These are phyloP conservation scores for Perdix hodgsoniae DNA, from an alignment of 2,797 vertebrate genomes.

Conservation along the genomic window DNA sequence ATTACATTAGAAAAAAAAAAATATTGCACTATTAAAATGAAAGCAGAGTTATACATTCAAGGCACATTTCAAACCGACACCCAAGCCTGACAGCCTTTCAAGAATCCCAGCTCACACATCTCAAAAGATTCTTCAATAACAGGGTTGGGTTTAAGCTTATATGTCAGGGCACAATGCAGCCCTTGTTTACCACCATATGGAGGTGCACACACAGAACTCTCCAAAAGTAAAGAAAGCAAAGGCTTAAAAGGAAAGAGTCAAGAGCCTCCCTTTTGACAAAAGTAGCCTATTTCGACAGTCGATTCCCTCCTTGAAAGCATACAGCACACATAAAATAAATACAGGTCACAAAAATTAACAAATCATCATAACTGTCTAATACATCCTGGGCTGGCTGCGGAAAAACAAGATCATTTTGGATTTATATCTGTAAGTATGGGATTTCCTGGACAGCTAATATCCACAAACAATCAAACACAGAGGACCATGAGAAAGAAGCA, in stretches of 20 bases:
- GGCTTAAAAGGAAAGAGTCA: constrained; percentile 74
- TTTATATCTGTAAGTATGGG: constrained; percentile 84
- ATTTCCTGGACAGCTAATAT: constrained; percentile 87
- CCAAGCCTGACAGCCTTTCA: constrained; percentile 79
- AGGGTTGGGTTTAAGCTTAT: constrained; percentile 74
- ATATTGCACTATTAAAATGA: constrained; percentile 70
- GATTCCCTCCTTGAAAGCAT: constrained; percentile 77
- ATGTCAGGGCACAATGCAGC: constrained; percentile 78
- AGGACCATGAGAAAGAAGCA: constrained; percentile 77
- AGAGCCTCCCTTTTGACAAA: constrained; percentile 77
- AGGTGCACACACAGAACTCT: constrained; percentile 71
- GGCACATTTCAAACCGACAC: constrained; percentile 76
- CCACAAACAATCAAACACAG: constrained; percentile 84
- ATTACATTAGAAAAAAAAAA: constrained; percentile 55
- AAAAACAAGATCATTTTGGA: constrained; percentile 84
- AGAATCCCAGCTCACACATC: constrained; percentile 77
- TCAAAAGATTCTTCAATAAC: constrained; percentile 77
- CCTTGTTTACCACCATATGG: constrained; percentile 80
- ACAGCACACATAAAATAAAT: constrained; percentile 83
- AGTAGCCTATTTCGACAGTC: constrained; percentile 78
- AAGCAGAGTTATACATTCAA: constrained; percentile 76
- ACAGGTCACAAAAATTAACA: constrained; percentile 83
- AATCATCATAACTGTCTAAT: constrained; percentile 83
- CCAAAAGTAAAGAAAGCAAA: constrained; percentile 77
- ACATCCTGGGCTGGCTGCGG: constrained; percentile 82